Conservation (phyloP, 2,888 invertebrate species). For the Actias luna region DNA sequence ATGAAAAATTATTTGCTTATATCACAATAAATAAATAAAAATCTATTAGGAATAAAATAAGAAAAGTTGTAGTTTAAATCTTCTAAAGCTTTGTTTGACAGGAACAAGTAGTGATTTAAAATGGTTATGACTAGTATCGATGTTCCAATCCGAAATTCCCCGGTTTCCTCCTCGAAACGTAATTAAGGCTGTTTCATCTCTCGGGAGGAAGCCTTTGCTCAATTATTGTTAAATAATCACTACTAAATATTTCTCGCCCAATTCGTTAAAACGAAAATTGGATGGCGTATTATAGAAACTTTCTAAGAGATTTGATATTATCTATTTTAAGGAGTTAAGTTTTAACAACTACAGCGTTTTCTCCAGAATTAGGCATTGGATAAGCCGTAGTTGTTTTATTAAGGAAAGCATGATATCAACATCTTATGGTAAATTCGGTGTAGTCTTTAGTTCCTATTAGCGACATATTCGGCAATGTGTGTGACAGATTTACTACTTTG, state of each 20-base stretch:
- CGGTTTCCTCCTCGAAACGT: too few species aligned
- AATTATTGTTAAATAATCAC: neutral
- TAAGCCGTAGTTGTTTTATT: neutral
- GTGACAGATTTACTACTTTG: slow-evolving; percentile 1
- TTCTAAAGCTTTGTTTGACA: neutral
- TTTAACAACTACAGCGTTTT: neutral
- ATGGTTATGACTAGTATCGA: neutral
- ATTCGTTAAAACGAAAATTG: neutral
- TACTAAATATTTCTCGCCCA: neutral
- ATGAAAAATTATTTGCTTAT: neutral
- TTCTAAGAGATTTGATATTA: too few species aligned
- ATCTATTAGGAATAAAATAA: neutral
- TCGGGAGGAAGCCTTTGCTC: neutral
- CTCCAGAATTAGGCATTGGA: neutral
- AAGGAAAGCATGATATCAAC: neutral
- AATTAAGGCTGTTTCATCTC: neutral
- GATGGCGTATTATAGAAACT: neutral
- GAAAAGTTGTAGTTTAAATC: too few species aligned
- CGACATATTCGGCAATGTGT: neutral
- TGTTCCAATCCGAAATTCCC: neutral
- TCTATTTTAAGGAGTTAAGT: neutral
- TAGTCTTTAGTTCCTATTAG: neutral
- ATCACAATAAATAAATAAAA: neutral
- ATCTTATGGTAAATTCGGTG: neutral
- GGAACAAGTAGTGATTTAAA: neutral